Base-by-base conservation (phyloP, 2,888 invertebrate species). In the Alitta virens region DNA sequence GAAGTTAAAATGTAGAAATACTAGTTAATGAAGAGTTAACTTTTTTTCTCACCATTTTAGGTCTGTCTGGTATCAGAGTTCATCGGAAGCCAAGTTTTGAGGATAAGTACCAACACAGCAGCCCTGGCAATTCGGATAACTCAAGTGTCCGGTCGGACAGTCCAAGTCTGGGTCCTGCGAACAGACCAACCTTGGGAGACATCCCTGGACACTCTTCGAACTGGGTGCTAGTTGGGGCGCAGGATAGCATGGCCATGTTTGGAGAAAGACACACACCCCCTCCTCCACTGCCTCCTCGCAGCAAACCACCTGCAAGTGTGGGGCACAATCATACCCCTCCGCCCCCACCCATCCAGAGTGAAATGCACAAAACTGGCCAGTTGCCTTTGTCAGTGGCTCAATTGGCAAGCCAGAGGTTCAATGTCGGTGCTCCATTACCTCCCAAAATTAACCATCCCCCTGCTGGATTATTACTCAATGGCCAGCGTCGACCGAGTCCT, bases 1-100 rank as follows among this genome's bases (percentile, higher is more conserved):
- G 9, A 12, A 16, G 12, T 16, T 9, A 40, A 40, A 9, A 40
- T 40, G 9, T 40, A 16, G 9, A 16, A 40, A 40, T 16, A 40
- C 16, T 12, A 40, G 40, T 40, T 12, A 40, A 40, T 40, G 40
- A 12, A 40, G 40, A 12, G 16, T 40, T 40, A 40, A 40, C 40
- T 40, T 40, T 40, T 40, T 12, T 40, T 40, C 12, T 40, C 9
- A 16, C 12, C 40, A 9, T 46, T 21, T 46, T n/a, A 18, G 46
- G 46, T 18, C n/a, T 46, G 5, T n/a, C 18, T 18, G 49, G 50
- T 2, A 53, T 24, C 23, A 68, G 71, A 82, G 85, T 93, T 54
- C 91, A 90, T 69, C 87, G 93, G 57, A 93, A 93, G 79, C 91
- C 92, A 43, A 93, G 92, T 82, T 87, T 94, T 69, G 94, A 94